A percentile compares a stretch with the other conserved stretches of the same genome.
Evolutionary conservation across 2,797 vertebrate species (phyloP).

Genomic region (Mustela erminea): DNA sequence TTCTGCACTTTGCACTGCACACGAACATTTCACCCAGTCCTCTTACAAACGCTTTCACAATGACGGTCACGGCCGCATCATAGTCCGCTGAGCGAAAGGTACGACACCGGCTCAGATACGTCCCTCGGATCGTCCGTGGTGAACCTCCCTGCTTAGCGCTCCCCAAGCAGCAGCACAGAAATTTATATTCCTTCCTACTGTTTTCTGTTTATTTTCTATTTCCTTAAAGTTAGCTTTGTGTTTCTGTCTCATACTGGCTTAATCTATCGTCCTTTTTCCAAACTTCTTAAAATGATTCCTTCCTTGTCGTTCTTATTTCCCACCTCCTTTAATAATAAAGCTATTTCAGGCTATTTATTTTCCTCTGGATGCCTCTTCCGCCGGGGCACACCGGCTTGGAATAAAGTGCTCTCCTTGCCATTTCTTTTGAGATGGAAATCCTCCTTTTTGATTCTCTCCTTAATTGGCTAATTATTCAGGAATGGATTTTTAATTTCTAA

Average conservation of each 20-base stretch:
- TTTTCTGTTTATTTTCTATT: background rate
- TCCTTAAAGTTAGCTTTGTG: background rate
- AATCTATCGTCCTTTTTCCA: background rate
- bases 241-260: background rate
- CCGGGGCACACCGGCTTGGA: background rate
- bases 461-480: background rate
- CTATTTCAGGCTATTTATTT: too few relatives aligned
- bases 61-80: fast-evolving
- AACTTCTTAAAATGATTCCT: background rate
- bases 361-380: background rate
- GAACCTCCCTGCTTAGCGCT: background rate
- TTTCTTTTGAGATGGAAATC: background rate
- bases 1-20: background rate
- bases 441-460: background rate
- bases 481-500: background rate
- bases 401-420: background rate
- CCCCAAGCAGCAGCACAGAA: background rate
- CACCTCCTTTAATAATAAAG: background rate
- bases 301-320: background rate
- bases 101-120: background rate
- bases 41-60: background rate
- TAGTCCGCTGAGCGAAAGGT: fast-evolving
- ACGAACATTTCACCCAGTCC: background rate
- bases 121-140: background rate
- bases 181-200: background rate